These are phyloP conservation scores for Monodelphis domestica DNA, from an alignment of 2,797 vertebrate genomes.

Conservation along the genomic window DNA sequence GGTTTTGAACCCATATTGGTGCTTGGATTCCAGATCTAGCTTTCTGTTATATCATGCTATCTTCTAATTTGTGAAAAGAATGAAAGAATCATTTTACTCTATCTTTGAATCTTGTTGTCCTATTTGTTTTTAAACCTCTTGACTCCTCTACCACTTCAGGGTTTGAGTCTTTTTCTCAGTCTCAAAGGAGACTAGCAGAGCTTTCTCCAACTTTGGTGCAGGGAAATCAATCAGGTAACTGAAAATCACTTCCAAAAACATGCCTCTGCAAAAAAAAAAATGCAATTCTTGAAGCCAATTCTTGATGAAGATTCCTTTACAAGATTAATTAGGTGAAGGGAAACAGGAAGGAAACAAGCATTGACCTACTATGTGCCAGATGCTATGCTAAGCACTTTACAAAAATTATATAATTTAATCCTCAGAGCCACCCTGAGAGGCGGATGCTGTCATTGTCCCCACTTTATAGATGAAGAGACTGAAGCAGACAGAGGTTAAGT, in stretches of 20 bases:
- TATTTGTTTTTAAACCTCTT: slow-evolving; percentile 1
- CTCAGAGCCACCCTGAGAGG: neutral
- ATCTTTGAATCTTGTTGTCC: neutral
- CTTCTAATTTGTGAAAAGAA: too few species aligned
- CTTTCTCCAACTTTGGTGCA: neutral
- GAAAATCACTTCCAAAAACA: neutral
- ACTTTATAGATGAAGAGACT: neutral
- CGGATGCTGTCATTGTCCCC: neutral
- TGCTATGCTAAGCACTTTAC: neutral
- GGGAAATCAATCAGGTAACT: slow-evolving; percentile 8
- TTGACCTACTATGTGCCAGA: neutral
- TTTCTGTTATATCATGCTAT: too few species aligned
- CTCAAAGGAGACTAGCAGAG: slow-evolving; percentile 5
- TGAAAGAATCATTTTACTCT: neutral
- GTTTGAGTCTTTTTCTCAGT: slow-evolving; percentile 4
- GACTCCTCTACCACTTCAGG: slow-evolving; percentile 14
- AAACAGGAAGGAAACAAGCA: neutral
- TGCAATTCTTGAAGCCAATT: neutral
- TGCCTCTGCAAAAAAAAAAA: neutral
- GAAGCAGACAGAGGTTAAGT: neutral
- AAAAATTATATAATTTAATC: neutral
- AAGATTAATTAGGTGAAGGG: neutral
- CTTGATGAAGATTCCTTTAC: slow-evolving; percentile 1
- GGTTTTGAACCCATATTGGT: too few species aligned
- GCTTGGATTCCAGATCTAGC: too few species aligned